Percentiles rank a stretch among this genome's conserved stretches.
phyloP scores from a whole-genome alignment of 2,888 invertebrate genomes.

The Callimorpha dominula region DNA sequence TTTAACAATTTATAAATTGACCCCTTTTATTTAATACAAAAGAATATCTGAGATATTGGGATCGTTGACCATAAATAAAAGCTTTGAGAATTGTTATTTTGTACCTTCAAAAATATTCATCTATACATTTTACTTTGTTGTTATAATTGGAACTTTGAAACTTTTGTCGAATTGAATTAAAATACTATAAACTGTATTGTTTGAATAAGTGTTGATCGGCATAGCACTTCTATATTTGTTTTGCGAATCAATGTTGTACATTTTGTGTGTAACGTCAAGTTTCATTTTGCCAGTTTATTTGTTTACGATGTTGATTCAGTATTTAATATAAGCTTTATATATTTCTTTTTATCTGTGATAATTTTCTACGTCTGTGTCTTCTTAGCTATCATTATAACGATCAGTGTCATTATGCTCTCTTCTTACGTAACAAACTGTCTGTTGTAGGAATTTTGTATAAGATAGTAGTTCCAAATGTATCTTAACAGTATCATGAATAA shows the following conservation, averaged over 20 bases:
- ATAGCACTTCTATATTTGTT: conserved; percentile 81
- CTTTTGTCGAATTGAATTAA: conserved; percentile 35
- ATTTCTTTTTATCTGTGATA: conserved; percentile 72
- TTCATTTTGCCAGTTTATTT: conserved; percentile 77
- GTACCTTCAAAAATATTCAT: conserved; percentile 38
- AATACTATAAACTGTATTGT: conserved; percentile 28
- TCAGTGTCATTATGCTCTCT: conserved; percentile 82
- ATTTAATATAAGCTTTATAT: conserved; percentile 77
- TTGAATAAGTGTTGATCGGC: conserved; percentile 70
- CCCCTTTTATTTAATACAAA: conserved; percentile 36
- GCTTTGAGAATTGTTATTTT: conserved; percentile 21
- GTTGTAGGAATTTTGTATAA: conserved; percentile 23
- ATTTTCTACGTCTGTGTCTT: conserved; percentile 82
- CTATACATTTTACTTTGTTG: conserved; percentile 32
- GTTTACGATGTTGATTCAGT: conserved; percentile 71
- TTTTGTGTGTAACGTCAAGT: conserved; percentile 79
- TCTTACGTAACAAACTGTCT: conserved; percentile 73
- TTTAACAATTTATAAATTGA: conserved; percentile 47
- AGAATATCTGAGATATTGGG: conserved; percentile 38
- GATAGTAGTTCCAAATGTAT: background rate
- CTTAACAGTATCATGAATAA: conserved; percentile 10
- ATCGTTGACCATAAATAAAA: conserved; percentile 31
- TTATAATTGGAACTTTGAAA: conserved; percentile 41
- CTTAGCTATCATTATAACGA: conserved; percentile 82
- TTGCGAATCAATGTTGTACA: conserved; percentile 85